Base-by-base conservation (phyloP, 2,888 invertebrate genomes). In the Pterostichus niger region DNA sequence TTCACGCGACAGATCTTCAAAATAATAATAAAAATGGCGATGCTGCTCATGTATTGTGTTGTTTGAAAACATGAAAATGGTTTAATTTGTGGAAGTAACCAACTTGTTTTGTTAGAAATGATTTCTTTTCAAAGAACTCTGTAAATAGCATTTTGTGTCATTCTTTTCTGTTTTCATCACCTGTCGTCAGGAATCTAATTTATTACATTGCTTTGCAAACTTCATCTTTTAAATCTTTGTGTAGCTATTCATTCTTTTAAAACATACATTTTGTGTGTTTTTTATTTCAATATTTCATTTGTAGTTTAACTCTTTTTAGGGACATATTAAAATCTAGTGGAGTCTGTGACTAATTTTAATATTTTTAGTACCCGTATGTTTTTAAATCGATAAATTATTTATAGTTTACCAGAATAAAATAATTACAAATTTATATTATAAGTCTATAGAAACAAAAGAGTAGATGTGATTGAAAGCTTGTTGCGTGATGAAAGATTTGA, bases 31-130 rank as follows among this genome's bases (percentile, higher is more conserved):
- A 35, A 49, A 49, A 49, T 49, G 33, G 4, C 13, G 35, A n/a
- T 64, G 64, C n/a, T 35, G n/a, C 33, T 13, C 64, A 64, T 64
- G 64, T 64, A 64, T 64, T 75, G 52, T 75, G 75, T 49, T 13
- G 49, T 11, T 7, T 17, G 35, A 13, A 33, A 64, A 64, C 64
- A 64, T 64, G 35, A 64, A 61, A 75, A 49, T 75, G 49, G 78
- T 17, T 61, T 79, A 79, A 79, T 79, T 79, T 40, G 78, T 61
- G 78, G 78, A 79, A 79, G 46, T 79, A 79, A 79, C 44, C 61
- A 40, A 40, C 59, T 79, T 79, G 61, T 79, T 79, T 61, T 59
- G 59, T 52, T 49, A 52, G 75, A 31, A 64, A 49, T 75, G 75
- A 75, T 75, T 75, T 75, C 75, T 49, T 46, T 49, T 11, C 17